phyloP scores from a whole-genome alignment of 2,113 vertebrate species.

The Hippoglossus stenolepis region DNA sequence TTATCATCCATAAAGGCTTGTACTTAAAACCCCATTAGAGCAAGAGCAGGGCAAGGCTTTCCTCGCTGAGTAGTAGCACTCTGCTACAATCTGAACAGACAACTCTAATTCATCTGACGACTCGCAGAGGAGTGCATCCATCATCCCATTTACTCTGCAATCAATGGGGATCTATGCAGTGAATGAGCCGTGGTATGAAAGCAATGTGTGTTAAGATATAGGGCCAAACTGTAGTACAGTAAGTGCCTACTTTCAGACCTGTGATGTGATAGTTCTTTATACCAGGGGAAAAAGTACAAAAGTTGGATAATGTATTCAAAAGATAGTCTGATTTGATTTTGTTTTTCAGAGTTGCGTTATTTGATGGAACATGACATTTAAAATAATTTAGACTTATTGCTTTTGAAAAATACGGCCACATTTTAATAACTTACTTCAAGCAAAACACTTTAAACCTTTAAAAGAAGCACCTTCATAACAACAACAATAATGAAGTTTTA shows the following conservation, averaged over 20 bases:
- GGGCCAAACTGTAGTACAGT: background rate
- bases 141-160: slow-evolving; percentile 57
- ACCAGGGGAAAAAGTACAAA: slow-evolving; percentile 8
- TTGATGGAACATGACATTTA: slow-evolving; percentile 7
- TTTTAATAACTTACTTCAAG: background rate
- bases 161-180: slow-evolving; percentile 64
- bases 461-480: background rate
- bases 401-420: background rate
- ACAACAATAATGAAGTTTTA: background rate
- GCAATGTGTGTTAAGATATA: slow-evolving; percentile 27
- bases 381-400: background rate
- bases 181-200: slow-evolving; percentile 44
- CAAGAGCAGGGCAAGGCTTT: slow-evolving; percentile 65
- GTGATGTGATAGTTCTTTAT: background rate
- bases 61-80: slow-evolving; percentile 76
- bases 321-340: background rate
- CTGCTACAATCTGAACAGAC: slow-evolving; percentile 68
- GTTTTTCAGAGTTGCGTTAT: background rate
- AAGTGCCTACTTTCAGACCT: too few relatives aligned
- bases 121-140: slow-evolving; percentile 55
- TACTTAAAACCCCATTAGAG: slow-evolving; percentile 81
- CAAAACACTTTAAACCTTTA: background rate
- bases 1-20: slow-evolving; percentile 73
- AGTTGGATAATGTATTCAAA: slow-evolving; percentile 5
- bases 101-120: slow-evolving; percentile 65